Conservation (phyloP, 2,888 invertebrate species). For the Hirtodrosophila histrioides region DNA sequence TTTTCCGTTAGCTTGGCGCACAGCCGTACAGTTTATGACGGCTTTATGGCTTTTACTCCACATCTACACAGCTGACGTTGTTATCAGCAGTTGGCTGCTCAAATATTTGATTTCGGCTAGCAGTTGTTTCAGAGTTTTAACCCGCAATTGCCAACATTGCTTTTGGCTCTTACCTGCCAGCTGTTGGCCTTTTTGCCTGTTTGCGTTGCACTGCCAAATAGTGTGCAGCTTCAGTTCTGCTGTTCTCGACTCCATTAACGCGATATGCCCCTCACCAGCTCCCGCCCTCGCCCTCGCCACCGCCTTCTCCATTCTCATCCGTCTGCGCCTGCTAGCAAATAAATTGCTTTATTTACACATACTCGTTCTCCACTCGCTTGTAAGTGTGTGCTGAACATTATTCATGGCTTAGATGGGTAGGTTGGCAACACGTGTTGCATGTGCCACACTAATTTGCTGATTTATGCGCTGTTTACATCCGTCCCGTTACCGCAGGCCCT, state of each 20-base stretch:
- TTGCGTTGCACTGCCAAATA: slow-evolving; percentile 19
- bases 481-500: too few species aligned
- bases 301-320: not conserved
- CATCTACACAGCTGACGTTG: slow-evolving; percentile 24
- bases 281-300: not conserved
- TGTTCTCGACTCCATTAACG: slow-evolving; percentile 35
- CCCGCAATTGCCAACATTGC: slow-evolving; percentile 18
- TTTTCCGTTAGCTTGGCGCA: slow-evolving; percentile 12
- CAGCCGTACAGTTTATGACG: slow-evolving; percentile 29
- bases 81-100: slow-evolving; percentile 42
- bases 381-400: slow-evolving; percentile 34
- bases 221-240: not conserved
- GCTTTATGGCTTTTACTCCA: slow-evolving; percentile 36
- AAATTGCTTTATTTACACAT: slow-evolving; percentile 50
- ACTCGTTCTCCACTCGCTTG: slow-evolving; percentile 7
- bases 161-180: slow-evolving; percentile 17
- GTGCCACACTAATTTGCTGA: slow-evolving; percentile 35
- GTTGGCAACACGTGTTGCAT: slow-evolving; percentile 53
- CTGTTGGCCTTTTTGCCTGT: slow-evolving; percentile 7
- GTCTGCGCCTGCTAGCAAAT: slow-evolving; percentile 29
- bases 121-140: slow-evolving; percentile 35
- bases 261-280: not conserved
- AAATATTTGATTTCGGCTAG: slow-evolving; percentile 48
- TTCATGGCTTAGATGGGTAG: slow-evolving; percentile 31
- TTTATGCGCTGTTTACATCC: slow-evolving; percentile 16